Evolutionary conservation across 1,140 invertebrate species (phyloP).

Genomic region (Papilio dardanus): DNA sequence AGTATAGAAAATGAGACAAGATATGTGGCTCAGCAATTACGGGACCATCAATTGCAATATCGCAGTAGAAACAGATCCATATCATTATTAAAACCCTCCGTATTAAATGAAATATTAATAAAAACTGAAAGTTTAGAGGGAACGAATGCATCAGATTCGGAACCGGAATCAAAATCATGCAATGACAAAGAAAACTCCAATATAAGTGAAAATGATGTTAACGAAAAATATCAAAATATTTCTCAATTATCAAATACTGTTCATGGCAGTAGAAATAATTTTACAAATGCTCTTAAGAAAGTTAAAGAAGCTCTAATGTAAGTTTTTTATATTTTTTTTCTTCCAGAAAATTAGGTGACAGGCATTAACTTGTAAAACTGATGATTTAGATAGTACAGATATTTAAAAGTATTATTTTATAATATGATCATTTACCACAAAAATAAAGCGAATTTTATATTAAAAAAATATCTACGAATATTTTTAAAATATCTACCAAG

Average conservation of each 20-base stretch:
- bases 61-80: constrained; percentile 65
- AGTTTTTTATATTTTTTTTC: constrained; percentile 46
- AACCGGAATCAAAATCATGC: constrained; percentile 62
- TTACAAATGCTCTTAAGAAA: constrained; percentile 78
- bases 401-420: no score
- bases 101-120: constrained; percentile 78
- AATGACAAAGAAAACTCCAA: constrained; percentile 70
- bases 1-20: constrained; percentile 77
- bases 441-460: no score
- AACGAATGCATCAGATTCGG: constrained; percentile 67
- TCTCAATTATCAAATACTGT: constrained; percentile 61
- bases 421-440: no score
- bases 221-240: constrained; percentile 64
- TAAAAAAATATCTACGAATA: no score
- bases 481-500: no score
- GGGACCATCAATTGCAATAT: constrained; percentile 76
- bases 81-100: constrained; percentile 78
- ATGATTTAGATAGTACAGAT: no score
- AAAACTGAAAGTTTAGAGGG: constrained; percentile 70
- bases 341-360: not conserved
- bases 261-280: constrained; percentile 72
- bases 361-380: not conserved
- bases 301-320: constrained; percentile 77
- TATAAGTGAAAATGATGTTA: constrained; percentile 60
- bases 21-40: constrained; percentile 78